These are phyloP conservation scores for Nansenia antarctica DNA, from an alignment of 2,113 vertebrate genomes.

Conservation along the genomic window DNA sequence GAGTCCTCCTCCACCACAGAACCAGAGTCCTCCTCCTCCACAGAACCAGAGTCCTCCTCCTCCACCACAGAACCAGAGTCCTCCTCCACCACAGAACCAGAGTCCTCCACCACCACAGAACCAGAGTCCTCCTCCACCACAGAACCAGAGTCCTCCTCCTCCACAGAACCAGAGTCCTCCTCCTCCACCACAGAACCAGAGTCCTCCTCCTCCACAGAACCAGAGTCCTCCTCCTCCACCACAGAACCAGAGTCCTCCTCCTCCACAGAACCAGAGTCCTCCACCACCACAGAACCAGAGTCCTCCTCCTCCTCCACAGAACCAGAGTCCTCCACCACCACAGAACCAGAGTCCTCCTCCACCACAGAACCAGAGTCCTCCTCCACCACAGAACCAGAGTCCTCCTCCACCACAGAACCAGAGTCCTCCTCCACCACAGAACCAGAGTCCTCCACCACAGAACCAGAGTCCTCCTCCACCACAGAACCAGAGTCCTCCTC, in stretches of 20 bases:
- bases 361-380: neutral
- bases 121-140: neutral
- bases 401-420: neutral
- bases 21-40: neutral
- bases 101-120: neutral
- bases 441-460: neutral
- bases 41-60: neutral
- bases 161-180: neutral
- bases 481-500: neutral
- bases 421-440: too few species aligned
- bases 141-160: neutral
- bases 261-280: neutral
- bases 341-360: neutral
- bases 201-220: neutral
- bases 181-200: neutral
- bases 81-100: neutral
- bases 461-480: neutral
- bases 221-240: neutral
- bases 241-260: neutral
- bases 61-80: neutral
- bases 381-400: neutral
- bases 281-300: neutral
- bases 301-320: neutral
- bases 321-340: neutral
- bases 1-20: neutral